Evolutionary conservation across 2,888 invertebrate species (phyloP).

Genomic region (Xanthia icteritia): DNA sequence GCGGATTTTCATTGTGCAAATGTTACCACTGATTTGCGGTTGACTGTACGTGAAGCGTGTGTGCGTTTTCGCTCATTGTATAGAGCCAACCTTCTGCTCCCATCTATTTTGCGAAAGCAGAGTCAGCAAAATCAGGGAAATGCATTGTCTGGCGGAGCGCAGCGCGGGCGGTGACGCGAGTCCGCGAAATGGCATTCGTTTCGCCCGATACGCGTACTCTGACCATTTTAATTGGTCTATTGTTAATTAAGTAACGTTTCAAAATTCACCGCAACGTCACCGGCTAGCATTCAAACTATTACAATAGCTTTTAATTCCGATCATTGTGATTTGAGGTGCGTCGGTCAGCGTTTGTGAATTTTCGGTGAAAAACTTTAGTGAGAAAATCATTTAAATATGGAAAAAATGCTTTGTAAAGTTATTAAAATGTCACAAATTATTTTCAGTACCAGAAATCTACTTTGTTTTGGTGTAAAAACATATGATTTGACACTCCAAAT

Average conservation of each 20-base stretch:
- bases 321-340: constrained; percentile 65
- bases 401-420: neutral
- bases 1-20: neutral
- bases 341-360: constrained; percentile 16
- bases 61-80: neutral
- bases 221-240: constrained; percentile 89
- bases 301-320: constrained; percentile 78
- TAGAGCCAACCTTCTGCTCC: constrained; percentile 27
- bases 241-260: constrained; percentile 90
- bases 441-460: neutral
- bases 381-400: constrained; percentile 1
- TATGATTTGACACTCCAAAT: neutral
- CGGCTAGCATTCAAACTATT: constrained; percentile 79
- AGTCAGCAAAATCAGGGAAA: constrained; percentile 87
- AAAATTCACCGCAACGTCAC: constrained; percentile 82
- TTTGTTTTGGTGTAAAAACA: neutral
- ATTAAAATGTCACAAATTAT: neutral
- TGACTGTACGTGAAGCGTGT: neutral
- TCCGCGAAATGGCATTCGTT: constrained; percentile 84
- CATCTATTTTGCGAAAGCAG: constrained; percentile 72
- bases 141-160: constrained; percentile 84
- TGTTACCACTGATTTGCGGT: neutral
- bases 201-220: constrained; percentile 81
- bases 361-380: constrained; percentile 10
- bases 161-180: constrained; percentile 74